Evolutionary conservation across 1,140 invertebrate species (phyloP).

Genomic region (Neoseiulus cucumeris): DNA sequence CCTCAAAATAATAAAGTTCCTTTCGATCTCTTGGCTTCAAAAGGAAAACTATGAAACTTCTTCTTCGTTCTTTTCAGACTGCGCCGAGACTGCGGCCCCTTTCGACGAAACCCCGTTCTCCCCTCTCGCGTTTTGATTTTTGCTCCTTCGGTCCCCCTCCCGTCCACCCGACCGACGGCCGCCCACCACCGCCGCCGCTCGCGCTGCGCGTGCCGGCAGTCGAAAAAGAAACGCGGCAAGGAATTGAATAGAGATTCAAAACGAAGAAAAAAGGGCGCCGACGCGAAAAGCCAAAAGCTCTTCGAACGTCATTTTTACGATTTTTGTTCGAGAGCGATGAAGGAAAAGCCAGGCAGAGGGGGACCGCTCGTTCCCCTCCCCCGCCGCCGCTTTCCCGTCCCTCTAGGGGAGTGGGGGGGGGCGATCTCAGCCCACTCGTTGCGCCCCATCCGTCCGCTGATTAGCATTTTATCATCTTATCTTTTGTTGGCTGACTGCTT

Average conservation of each 20-base stretch:
- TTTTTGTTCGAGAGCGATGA: slow-evolving; percentile 3
- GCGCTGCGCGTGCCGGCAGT: no score
- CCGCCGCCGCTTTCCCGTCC: neutral
- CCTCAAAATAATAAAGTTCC: slow-evolving; percentile 12
- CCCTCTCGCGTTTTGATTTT: no score
- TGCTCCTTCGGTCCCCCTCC: no score
- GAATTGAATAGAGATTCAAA: slow-evolving; percentile 11
- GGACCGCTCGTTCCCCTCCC: neutral
- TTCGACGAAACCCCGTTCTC: no score
- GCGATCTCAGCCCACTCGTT: neutral
- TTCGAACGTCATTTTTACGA: slow-evolving; percentile 9
- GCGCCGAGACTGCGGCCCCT: neutral
- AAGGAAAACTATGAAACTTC: slow-evolving; percentile 12
- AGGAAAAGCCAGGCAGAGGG: neutral
- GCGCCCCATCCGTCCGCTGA: neutral
- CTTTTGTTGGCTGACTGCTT: neutral
- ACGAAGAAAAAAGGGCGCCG: neutral
- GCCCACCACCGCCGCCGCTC: no score
- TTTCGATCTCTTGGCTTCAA: slow-evolving; percentile 8
- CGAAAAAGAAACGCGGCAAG: no score
- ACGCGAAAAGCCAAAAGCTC: neutral
- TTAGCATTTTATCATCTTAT: slow-evolving; percentile 12
- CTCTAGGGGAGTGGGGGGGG: neutral
- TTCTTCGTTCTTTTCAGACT: neutral
- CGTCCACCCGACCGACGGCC: no score